Evolutionary conservation across 2,797 vertebrate genomes (phyloP), one percentile per base, ranked within the genome.

Genomic region (Carapus acus): DNA sequence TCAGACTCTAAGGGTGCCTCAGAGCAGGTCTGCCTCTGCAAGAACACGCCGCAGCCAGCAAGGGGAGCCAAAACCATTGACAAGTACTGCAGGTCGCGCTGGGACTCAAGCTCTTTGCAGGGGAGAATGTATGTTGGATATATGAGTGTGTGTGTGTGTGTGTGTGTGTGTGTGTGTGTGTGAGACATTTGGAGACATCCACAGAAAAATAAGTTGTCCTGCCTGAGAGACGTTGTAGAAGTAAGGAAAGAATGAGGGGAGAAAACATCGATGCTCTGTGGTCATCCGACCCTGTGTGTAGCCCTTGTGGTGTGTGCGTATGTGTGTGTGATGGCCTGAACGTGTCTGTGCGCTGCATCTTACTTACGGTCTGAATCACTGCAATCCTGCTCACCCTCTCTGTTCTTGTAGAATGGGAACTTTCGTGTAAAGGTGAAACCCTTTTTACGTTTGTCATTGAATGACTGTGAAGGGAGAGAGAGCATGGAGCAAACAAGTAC

Each of bases 381-480:
- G 87, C 90, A 90, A 85, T 97, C 94, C 86, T 92, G 93, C 87
- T 98, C 93, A 89, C 90, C 91, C 85, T 96, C 94, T 93, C 91
- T 98, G 94, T 90, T 97, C 93, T 97, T 98, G 95, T 95, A 97
- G 94, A 98, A 98, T 80, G 94, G 96, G 90, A 97, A 97, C 86
- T 97, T 98, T 96, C 93, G 93, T 87, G 94, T 95, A 93, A 98
- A 96, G 95, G 93, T 95, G 94, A 96, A 91, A 93, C 88, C 97
- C 93, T 98, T 98, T 98, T 94, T 97, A 97, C 92, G 94, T 92
- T 93, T 98, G 91, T 98, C 95, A 98, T 91, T 96, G 93, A 94
- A 92, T 94, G 96, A 97, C 94, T 98, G 95, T 92, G 93, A 92
- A 92, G 91, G 77, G 91, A 97, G 88, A 97, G 88, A 94, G 87